Evolutionary conservation across 2,797 vertebrate species (phyloP).

Genomic region (Falco novaeseelandiae): DNA sequence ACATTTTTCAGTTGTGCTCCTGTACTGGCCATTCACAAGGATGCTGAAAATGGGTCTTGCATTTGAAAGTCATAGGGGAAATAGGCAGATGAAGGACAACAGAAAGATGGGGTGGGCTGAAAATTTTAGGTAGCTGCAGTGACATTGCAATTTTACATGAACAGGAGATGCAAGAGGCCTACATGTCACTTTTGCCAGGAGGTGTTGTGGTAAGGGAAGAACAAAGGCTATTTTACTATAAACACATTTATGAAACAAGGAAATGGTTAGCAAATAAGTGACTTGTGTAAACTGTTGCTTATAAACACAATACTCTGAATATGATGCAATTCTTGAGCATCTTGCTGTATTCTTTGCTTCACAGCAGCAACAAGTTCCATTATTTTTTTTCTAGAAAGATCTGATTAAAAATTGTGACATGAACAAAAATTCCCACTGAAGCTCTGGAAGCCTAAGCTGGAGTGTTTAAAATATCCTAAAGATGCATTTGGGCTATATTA

Average conservation of each 20-base stretch:
- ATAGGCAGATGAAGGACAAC: not conserved
- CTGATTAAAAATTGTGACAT: not conserved
- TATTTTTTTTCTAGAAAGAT: not conserved
- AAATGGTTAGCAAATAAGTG: not conserved
- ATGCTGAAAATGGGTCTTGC: not conserved
- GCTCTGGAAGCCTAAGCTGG: not conserved
- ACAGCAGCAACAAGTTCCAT: not conserved
- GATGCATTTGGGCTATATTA: not conserved
- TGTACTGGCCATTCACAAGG: not conserved
- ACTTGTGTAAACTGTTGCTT: not conserved
- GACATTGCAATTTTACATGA: not conserved
- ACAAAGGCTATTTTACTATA: not conserved
- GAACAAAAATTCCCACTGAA: not conserved
- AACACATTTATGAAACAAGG: not conserved
- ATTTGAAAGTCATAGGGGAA: not conserved
- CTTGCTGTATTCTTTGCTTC: not conserved
- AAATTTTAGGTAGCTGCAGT: not conserved
- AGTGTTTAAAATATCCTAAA: not conserved
- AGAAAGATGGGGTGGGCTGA: not conserved
- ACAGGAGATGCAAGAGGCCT: not conserved
- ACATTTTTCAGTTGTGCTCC: not conserved
- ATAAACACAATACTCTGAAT: not conserved
- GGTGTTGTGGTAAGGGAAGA: not conserved
- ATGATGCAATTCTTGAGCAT: not conserved
- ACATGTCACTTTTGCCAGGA: not conserved